phyloP scores from a whole-genome alignment of 2,888 invertebrate species.

The Tanytarsus gracilentus region DNA sequence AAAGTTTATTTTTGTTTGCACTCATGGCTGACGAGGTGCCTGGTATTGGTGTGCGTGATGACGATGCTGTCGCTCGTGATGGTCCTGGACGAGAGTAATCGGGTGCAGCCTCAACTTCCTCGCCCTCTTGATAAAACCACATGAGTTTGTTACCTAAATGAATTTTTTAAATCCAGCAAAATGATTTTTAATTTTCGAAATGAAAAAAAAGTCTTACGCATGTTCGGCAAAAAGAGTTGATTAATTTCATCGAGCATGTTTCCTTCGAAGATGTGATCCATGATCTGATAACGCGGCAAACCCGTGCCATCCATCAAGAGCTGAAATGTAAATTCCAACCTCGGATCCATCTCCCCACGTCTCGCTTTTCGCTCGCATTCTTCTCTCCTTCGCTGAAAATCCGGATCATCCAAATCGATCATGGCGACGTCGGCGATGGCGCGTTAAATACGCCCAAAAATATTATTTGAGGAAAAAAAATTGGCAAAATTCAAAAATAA shows the following conservation, averaged over 20 bases:
- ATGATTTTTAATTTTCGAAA: background rate
- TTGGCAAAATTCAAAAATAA: conserved; percentile 12
- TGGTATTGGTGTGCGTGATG: conserved; percentile 40
- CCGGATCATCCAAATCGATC: conserved; percentile 30
- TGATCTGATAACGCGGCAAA: conserved; percentile 70
- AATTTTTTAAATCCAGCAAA: background rate
- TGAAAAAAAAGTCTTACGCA: conserved; percentile 48
- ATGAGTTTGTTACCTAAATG: conserved; percentile 53
- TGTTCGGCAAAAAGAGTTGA: conserved; percentile 74
- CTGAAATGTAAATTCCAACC: conserved; percentile 73
- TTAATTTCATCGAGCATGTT: conserved; percentile 87
- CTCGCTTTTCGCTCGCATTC: conserved; percentile 88
- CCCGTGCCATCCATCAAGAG: conserved; percentile 76
- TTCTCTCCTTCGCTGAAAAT: conserved; percentile 62
- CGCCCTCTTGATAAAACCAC: conserved; percentile 83
- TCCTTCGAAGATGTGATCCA: conserved; percentile 85
- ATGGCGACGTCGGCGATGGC: background rate
- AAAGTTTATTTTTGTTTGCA: conserved; percentile 61
- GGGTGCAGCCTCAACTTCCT: conserved; percentile 51
- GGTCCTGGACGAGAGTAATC: conserved; percentile 45
- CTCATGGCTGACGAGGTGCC: conserved; percentile 33
- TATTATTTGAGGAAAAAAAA: background rate
- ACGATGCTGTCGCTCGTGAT: conserved; percentile 45
- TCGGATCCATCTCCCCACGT: conserved; percentile 83
- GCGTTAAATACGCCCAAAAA: background rate